phyloP scores from a whole-genome alignment of 2,888 invertebrate genomes.

The Zelleria hepariella region DNA sequence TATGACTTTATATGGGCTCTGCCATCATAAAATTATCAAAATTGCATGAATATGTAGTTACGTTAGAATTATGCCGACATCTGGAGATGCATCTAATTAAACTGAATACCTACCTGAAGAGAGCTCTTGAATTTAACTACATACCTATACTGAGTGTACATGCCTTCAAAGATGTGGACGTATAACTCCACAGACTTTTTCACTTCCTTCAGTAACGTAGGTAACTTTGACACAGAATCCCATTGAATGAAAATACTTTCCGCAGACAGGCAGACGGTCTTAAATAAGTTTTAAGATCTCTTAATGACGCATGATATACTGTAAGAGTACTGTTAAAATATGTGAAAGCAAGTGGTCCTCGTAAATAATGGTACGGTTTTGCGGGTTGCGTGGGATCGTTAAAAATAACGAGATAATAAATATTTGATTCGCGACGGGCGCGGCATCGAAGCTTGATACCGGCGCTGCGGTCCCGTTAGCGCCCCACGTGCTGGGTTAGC shows the following conservation, averaged over 20 bases:
- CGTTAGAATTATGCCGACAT: too few relatives aligned
- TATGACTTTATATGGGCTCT: too few relatives aligned
- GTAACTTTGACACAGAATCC: not conserved
- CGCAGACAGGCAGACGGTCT: not conserved
- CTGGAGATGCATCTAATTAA: too few relatives aligned
- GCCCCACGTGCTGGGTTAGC: constrained; percentile 3
- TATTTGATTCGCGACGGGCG: constrained; percentile 21
- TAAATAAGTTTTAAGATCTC: not conserved
- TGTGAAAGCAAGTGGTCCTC: constrained; percentile 16
- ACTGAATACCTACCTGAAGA: too few relatives aligned
- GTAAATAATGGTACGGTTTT: constrained; percentile 19
- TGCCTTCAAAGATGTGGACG: too few relatives aligned
- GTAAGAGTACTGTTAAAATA: constrained; percentile 9
- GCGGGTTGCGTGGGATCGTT: constrained; percentile 25
- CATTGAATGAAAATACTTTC: not conserved
- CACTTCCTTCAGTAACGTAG: not conserved
- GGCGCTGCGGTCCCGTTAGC: constrained; percentile 7
- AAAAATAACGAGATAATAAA: constrained; percentile 34
- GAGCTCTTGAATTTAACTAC: too few relatives aligned
- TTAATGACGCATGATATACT: constrained; percentile 3
- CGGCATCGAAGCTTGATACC: constrained; percentile 1
- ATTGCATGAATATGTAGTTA: too few relatives aligned
- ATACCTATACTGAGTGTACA: too few relatives aligned
- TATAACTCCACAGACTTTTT: too few relatives aligned
- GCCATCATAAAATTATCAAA: too few relatives aligned